phyloP scores from a whole-genome alignment of 2,888 invertebrate species.

The Metacarcinus magister region DNA sequence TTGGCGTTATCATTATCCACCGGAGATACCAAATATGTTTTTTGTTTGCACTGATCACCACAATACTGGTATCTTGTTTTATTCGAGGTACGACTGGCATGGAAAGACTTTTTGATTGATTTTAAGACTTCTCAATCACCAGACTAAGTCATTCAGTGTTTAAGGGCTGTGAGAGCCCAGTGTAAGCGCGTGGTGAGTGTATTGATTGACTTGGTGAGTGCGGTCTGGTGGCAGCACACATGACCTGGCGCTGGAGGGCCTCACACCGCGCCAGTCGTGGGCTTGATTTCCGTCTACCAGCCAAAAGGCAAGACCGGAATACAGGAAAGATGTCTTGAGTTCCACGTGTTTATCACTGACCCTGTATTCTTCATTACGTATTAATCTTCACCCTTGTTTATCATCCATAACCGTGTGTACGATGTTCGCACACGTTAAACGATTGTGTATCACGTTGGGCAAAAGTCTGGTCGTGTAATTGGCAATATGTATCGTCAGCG shows the following conservation, averaged over 20 bases:
- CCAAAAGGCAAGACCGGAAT: neutral
- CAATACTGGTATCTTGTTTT: neutral
- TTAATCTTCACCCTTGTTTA: neutral
- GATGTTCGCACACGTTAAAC: neutral
- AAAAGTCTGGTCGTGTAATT: neutral
- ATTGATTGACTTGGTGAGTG: constrained; percentile 64
- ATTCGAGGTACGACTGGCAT: neutral
- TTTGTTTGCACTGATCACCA: neutral
- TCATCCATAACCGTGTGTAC: neutral
- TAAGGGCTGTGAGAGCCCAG: neutral
- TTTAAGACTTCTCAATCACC: neutral
- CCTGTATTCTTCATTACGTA: neutral
- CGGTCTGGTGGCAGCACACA: constrained; percentile 55
- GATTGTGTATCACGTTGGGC: neutral
- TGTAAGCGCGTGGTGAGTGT: constrained; percentile 61
- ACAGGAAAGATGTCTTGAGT: constrained; percentile 37
- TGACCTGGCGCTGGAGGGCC: constrained; percentile 45
- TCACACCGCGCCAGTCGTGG: constrained; percentile 33
- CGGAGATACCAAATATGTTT: neutral
- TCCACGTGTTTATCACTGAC: neutral
- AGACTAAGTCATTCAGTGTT: neutral
- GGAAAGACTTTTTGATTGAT: neutral
- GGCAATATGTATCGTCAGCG: neutral
- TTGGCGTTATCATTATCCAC: neutral
- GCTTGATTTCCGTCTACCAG: constrained; percentile 29